Percentiles rank a stretch among this genome's conserved stretches.
Conservation (phyloP, 2,888 invertebrate species). For the Temnothorax rugatulus region DNA sequence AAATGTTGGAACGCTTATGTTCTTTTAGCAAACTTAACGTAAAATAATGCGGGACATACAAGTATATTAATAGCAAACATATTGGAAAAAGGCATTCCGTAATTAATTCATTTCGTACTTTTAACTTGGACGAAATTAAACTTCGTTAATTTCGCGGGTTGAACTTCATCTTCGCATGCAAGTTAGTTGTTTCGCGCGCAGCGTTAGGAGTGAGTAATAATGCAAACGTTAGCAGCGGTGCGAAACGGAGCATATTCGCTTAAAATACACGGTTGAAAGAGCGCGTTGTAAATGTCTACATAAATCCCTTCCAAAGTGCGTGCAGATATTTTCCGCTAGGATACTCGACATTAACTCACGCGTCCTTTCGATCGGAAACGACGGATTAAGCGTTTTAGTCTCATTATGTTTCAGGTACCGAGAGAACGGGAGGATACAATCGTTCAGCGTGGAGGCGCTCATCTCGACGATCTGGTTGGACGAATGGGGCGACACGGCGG, state of each 20-base stretch:
- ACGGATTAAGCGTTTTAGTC: slow-evolving; percentile 33
- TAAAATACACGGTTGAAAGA: slow-evolving; percentile 20
- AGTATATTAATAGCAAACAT: neutral
- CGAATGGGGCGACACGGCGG: slow-evolving; percentile 88
- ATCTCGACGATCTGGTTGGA: slow-evolving; percentile 89
- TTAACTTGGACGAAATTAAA: slow-evolving; percentile 19
- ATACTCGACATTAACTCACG: slow-evolving; percentile 10
- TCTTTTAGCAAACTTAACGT: neutral
- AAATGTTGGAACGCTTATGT: neutral
- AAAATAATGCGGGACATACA: neutral
- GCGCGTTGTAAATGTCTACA: slow-evolving; percentile 7
- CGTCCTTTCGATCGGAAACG: slow-evolving; percentile 15
- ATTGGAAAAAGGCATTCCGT: neutral
- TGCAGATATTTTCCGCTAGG: slow-evolving; percentile 7
- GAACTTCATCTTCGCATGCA: neutral
- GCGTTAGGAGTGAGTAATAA: neutral
- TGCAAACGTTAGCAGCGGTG: slow-evolving; percentile 35
- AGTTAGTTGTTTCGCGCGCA: neutral
- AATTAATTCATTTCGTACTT: neutral
- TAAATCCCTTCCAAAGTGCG: neutral
- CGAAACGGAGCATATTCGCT: slow-evolving; percentile 30
- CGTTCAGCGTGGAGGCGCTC: slow-evolving; percentile 88
- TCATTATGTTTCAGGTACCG: slow-evolving; percentile 80
- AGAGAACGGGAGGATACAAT: slow-evolving; percentile 85
- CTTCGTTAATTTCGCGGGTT: neutral